Evolutionary conservation across 2,888 invertebrate genomes (phyloP), one percentile per base, ranked within the genome.

Genomic region (Tanytarsus gracilentus): DNA sequence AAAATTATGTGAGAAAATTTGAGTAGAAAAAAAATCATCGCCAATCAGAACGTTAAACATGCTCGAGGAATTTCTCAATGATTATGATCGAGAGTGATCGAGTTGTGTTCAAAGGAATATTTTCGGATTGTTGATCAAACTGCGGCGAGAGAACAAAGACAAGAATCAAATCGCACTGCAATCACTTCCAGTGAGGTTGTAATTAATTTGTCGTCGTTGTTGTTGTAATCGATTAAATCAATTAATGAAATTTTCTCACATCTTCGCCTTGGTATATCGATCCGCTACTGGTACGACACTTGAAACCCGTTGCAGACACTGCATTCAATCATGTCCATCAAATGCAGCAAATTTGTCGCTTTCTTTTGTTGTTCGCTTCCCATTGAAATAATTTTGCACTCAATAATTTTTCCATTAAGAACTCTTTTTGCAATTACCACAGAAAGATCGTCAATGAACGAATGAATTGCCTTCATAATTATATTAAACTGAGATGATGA

Each of bases 311-410:
- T 44, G 44, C 23, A 21, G 26, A 40, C 55, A n/a, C n/a, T n/a
- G 23, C 55, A 55, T 55, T 55, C 55, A 40, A 39, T 55, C 55
- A 39, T 39, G 55, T 55, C 40, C 33, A 16, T 55, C 40, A 55
- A 55, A 40, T 40, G 55, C n/a, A n/a, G 40, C 55, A 55, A 55
- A 55, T 55, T 55, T 55, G 55, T 55, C 55, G 55, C 55, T 53
- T 53, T 53, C 53, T 33, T 53, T 53, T 49, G 49, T 26, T 50
- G 30, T 27, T 18, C 51, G 27, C 27, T 51, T 51, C 51, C n/a
- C 29, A 51, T 29, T 30, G 30, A 53, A 53, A 18, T 33, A n/a
- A n/a, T n/a, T n/a, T n/a, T n/a, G n/a, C n/a, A n/a, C n/a, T n/a
- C n/a, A n/a, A n/a, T 27, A 44, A 21, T 44, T 44, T 44, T 44